Percentiles rank a stretch among this genome's conserved stretches.
These are phyloP conservation scores for Muntiacus muntjak DNA, from an alignment of 2,113 vertebrate genomes.

Conservation along the genomic window DNA sequence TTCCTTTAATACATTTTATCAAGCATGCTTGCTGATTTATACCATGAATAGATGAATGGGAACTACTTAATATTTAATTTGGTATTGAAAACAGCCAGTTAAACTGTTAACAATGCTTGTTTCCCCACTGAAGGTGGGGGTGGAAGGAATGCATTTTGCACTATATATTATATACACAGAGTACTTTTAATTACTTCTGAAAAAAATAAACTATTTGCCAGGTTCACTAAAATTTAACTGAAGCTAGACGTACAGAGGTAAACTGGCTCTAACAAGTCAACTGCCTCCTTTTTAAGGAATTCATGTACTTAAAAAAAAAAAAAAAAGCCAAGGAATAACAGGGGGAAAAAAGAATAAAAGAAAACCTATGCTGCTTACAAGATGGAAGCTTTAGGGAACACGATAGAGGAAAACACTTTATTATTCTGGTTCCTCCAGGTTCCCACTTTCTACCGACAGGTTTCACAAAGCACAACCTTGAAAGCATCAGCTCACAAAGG, in stretches of 20 bases:
- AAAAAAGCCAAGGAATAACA: not conserved
- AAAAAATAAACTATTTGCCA: slow-evolving; percentile 13
- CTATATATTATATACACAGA: not conserved
- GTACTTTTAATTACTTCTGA: not conserved
- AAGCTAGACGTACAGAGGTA: not conserved
- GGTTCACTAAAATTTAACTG: not conserved
- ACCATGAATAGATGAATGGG: not conserved
- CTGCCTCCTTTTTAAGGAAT: not conserved
- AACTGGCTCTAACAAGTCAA: not conserved
- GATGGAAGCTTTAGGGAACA: not conserved
- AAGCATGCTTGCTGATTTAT: not conserved
- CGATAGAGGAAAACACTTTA: not conserved
- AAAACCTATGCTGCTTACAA: not conserved
- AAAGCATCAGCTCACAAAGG: not conserved
- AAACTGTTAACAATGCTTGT: not conserved
- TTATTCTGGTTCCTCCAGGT: not conserved
- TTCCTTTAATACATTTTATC: not conserved
- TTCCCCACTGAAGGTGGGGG: not conserved
- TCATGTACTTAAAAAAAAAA: not conserved
- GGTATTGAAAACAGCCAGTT: not conserved
- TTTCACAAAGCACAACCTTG: not conserved
- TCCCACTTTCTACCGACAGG: not conserved
- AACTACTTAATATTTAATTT: not conserved
- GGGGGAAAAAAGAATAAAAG: not conserved
- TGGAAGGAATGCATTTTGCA: not conserved